Conservation (phyloP, 2,888 invertebrate species). For the Caenorhabditis sp. region DNA sequence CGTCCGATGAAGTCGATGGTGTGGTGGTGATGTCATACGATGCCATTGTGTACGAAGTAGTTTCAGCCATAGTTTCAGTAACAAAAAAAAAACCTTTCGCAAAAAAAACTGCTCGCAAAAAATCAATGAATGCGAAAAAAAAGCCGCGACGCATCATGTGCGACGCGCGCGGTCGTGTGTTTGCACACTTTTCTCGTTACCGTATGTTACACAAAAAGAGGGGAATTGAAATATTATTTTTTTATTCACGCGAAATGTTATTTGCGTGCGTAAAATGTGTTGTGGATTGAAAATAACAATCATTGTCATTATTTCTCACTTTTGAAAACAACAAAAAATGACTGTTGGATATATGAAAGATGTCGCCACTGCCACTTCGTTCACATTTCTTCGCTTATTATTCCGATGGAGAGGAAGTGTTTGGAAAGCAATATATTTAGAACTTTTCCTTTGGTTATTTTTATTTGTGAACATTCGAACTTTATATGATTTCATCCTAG, state of each 20-base stretch:
- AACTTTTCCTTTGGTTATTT: constrained; percentile 48
- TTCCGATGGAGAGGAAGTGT: constrained; percentile 58
- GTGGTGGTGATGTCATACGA: neutral
- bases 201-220: neutral
- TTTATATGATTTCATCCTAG: constrained; percentile 36
- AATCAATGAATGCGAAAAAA: neutral
- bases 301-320: neutral
- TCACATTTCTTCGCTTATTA: constrained; percentile 46
- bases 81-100: neutral
- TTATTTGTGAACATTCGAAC: constrained; percentile 45
- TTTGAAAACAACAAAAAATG: constrained; percentile 26
- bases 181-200: neutral
- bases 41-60: neutral
- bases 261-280: no score
- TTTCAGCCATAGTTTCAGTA: neutral
- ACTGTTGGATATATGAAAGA: constrained; percentile 57
- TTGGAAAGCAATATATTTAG: constrained; percentile 55
- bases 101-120: neutral
- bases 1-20: neutral
- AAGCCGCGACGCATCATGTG: neutral
- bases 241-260: neutral
- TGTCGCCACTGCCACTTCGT: constrained; percentile 50
- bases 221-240: neutral
- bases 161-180: neutral
- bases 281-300: neutral